A percentile compares a stretch with the other conserved stretches of the same genome.
phyloP scores from a whole-genome alignment of 2,797 vertebrate species.

The Anabas testudineus region DNA sequence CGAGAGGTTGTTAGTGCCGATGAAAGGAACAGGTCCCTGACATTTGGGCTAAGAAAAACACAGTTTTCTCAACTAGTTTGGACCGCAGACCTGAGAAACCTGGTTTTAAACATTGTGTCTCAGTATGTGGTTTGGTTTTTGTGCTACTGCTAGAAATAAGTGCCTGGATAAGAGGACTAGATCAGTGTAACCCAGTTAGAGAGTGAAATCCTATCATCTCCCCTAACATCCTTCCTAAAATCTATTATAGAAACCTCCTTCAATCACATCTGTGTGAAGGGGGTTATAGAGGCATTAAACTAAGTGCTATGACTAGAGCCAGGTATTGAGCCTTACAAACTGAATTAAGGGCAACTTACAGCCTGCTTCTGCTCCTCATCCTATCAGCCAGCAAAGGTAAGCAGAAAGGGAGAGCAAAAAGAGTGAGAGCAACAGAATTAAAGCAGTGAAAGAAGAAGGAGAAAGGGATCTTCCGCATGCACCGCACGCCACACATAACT shows the following conservation, averaged over 20 bases:
- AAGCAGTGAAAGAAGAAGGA: conserved; percentile 54
- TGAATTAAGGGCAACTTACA: conserved; percentile 89
- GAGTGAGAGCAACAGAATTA: conserved; percentile 65
- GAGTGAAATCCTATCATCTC: conserved; percentile 30
- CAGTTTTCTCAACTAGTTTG: conserved; percentile 37
- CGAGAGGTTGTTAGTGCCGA: conserved; percentile 74
- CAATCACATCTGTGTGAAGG: conserved; percentile 44
- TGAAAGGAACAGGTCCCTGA: conserved; percentile 78
- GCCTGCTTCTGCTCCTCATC: conserved; percentile 99
- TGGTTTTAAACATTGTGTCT: conserved; percentile 10
- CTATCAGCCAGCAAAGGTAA: conserved; percentile 83
- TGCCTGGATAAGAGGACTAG: conserved; percentile 13
- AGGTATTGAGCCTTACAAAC: conserved; percentile 57
- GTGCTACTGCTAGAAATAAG: background rate
- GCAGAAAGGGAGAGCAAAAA: conserved; percentile 69
- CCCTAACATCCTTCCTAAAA: conserved; percentile 25
- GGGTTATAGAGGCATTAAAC: conserved; percentile 24
- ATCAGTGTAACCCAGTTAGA: conserved; percentile 40
- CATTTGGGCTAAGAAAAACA: conserved; percentile 64
- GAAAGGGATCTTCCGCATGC: conserved; percentile 54
- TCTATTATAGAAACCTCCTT: conserved; percentile 26
- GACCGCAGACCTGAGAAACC: conserved; percentile 10
- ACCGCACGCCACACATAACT: conserved; percentile 33
- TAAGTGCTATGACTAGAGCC: conserved; percentile 42
- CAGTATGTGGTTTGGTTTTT: conserved; percentile 5